Base-by-base conservation (phyloP, 2,888 invertebrate species). In the Ptychoptera albimana region DNA sequence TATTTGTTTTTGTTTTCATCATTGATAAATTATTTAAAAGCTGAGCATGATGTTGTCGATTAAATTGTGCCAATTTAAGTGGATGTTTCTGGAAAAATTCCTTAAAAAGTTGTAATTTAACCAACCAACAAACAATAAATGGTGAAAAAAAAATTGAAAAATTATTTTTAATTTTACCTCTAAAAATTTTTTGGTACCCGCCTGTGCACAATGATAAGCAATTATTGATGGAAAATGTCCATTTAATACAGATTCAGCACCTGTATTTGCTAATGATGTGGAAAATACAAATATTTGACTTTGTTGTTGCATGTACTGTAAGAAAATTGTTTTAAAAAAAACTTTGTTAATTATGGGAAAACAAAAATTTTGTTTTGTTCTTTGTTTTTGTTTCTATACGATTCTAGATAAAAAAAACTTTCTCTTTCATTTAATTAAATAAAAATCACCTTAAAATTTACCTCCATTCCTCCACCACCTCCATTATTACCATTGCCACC, bases 271-370 rank as follows among this genome's bases (percentile, higher is more conserved):
- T 66, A 93, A 69, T 56, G 81, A 71, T 8, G 96, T 94, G 15
- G 92, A 89, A 70, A 96, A 96, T 54, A 96, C 94, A 75, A 93
- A 96, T 63, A 96, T 91, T 67, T 94, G 93, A 68, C 89, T 93
- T 68, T 94, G 93, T 67, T 96, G 93, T 70, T 92, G 89, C 84
- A 84, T 82, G 57, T 83, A 84, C 29, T 42, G 9, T 7, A 32
- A 32, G 9, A 59, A 5, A 23, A 23, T 23, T 23, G 7, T 7
- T 5, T 3, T 5, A 7, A 23, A 23, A 23, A 23, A 23, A 23
- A n/a, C n/a, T n/a, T n/a, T n/a, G 23, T 5, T 7, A 23, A 23
- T 23, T 23, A 23, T 5, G 23, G n/a, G n/a, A n/a, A n/a, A n/a
- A n/a, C n/a, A 23, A 23, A 23, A 23, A 23, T 23, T 23, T 7